A percentile compares a stretch with the other conserved stretches of the same genome.
These are phyloP conservation scores for Syndactyla subalaris DNA, from an alignment of 2,797 vertebrate genomes.

Conservation along the genomic window DNA sequence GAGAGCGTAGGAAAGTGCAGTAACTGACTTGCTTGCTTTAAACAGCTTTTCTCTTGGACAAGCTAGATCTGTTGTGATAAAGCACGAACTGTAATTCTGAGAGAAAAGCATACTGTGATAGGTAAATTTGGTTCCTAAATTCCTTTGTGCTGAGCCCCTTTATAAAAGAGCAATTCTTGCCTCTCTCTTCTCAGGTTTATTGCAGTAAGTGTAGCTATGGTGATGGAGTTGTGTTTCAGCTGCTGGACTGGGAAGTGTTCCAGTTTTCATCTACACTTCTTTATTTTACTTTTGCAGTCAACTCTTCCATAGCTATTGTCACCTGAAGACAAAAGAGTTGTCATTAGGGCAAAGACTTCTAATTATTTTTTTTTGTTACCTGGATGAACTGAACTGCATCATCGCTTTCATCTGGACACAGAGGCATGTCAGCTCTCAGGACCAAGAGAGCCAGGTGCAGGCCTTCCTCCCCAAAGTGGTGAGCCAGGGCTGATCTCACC, in stretches of 20 bases:
- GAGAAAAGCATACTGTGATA: not conserved
- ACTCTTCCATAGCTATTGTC: not conserved
- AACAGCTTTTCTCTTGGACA: not conserved
- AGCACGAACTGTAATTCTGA: not conserved
- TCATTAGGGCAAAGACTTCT: not conserved
- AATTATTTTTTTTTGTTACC: slow-evolving; percentile 34
- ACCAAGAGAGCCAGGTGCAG: slow-evolving; percentile 82
- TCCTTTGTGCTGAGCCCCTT: fast-evolving
- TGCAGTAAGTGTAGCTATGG: not conserved
- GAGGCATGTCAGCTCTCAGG: slow-evolving; percentile 78
- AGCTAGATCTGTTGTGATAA: not conserved
- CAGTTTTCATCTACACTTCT: not conserved
- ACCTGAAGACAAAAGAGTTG: not conserved
- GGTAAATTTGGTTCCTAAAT: not conserved
- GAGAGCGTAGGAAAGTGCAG: not conserved
- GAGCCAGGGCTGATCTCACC: slow-evolving; percentile 47
- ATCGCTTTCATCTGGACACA: slow-evolving; percentile 52
- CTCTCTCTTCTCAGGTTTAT: not conserved
- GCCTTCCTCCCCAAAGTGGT: slow-evolving; percentile 75
- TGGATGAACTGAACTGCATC: slow-evolving; percentile 66
- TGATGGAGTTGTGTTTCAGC: not conserved
- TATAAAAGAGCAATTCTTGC: not conserved
- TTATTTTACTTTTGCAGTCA: not conserved
- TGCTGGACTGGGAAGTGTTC: not conserved
- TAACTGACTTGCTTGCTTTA: not conserved